Percentiles rank a stretch among this genome's conserved stretches.
These are phyloP conservation scores for Melinaea menophilus DNA, from an alignment of 2,888 invertebrate species.

Conservation along the genomic window DNA sequence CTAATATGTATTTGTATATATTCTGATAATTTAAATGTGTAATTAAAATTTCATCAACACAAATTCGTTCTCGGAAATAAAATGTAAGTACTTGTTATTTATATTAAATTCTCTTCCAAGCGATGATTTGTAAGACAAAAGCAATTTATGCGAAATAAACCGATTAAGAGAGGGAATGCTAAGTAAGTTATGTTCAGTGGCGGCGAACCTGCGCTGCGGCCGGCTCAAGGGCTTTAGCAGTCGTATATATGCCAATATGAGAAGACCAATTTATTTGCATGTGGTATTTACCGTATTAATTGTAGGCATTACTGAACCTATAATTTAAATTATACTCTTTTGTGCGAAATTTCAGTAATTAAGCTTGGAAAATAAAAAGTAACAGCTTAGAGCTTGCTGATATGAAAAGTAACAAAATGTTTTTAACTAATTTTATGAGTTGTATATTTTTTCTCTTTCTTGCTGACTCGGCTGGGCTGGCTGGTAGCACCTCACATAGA, in stretches of 20 bases:
- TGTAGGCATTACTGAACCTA: not conserved
- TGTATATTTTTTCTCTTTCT: too few relatives aligned
- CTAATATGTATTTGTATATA: too few relatives aligned
- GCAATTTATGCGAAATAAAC: conserved; percentile 6
- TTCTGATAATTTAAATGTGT: too few relatives aligned
- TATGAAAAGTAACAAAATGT: too few relatives aligned
- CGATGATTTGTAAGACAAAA: not conserved
- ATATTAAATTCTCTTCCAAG: not conserved
- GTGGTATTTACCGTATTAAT: conserved; percentile 1
- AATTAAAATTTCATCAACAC: too few relatives aligned
- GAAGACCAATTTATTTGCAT: conserved; percentile 10
- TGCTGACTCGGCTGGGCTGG: too few relatives aligned
- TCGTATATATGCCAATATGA: conserved; percentile 7
- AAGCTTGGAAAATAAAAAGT: too few relatives aligned
- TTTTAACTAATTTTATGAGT: too few relatives aligned
- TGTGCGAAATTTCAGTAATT: too few relatives aligned
- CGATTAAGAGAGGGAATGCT: conserved; percentile 3
- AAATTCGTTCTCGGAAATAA: too few relatives aligned
- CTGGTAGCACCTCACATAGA: too few relatives aligned
- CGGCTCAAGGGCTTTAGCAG: conserved; percentile 7
- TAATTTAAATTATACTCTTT: not conserved
- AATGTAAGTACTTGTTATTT: not conserved
- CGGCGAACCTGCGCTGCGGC: not conserved
- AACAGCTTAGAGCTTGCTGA: too few relatives aligned
- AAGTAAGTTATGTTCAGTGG: conserved; percentile 2